These are phyloP conservation scores for Mellilla xanthometata DNA, from an alignment of 2,888 invertebrate genomes.

Conservation along the genomic window DNA sequence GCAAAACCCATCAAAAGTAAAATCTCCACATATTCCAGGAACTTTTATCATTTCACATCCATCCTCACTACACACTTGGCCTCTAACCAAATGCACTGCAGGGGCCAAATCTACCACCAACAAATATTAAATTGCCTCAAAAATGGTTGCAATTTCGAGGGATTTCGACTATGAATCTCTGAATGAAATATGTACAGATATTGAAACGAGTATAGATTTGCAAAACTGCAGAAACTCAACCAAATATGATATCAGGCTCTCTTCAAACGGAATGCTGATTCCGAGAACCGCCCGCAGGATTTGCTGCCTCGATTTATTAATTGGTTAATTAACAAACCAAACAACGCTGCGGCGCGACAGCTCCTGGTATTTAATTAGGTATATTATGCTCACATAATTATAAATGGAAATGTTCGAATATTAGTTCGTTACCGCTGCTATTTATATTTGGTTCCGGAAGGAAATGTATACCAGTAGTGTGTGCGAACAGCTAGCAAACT, in stretches of 20 bases:
- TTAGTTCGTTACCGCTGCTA: no score
- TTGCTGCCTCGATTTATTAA: constrained; percentile 1
- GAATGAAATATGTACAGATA: no score
- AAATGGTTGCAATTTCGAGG: background rate
- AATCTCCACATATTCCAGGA: no score
- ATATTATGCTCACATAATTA: background rate
- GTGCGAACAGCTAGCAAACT: no score
- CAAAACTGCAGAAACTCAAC: background rate
- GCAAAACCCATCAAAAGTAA: no score
- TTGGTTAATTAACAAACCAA: constrained; percentile 6
- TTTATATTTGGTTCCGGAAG: no score
- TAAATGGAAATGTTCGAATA: no score
- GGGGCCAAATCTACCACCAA: constrained; percentile 15
- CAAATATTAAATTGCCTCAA: constrained; percentile 16
- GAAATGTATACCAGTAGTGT: no score
- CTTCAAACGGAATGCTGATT: constrained; percentile 4
- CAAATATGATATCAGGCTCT: constrained; percentile 4
- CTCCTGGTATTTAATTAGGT: background rate
- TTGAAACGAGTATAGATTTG: no score
- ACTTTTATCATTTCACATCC: no score
- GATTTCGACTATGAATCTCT: no score
- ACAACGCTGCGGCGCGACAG: background rate
- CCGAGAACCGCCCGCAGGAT: constrained; percentile 1
- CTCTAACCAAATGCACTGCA: constrained; percentile 10
- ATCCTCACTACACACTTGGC: constrained; percentile 7